Evolutionary conservation across 2,113 vertebrate genomes (phyloP), one percentile per base, ranked within the genome.

Genomic region (Melanerpes aurifrons): DNA sequence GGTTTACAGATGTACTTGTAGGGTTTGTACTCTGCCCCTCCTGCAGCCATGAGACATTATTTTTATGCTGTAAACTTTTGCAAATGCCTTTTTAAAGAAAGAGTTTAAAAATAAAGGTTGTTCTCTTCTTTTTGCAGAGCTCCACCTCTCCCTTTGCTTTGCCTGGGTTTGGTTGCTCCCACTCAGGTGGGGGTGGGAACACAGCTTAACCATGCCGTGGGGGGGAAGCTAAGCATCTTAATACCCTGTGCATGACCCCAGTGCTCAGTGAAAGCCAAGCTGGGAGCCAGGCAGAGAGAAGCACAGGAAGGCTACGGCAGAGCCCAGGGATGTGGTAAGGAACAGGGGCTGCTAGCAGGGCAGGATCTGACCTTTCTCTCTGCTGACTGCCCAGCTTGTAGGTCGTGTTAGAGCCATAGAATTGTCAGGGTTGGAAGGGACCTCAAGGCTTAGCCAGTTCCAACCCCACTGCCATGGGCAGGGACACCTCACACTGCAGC

Each of bases 1-100:
- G 97, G 97, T 98, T 97, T 98, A 98, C 97, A 96, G 94, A 79
- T 92, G 57, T 95, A 97, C 96, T 94, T 96, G 92, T 98, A 98
- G 95, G 86, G 94, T 92, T 97, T 96, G 94, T 96, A 58, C 89
- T 97, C 96, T 96, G 92, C 95, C 96, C 93, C 96, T 95, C 97
- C 95, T 98, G 97, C 97, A 97, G 90, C 91, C 86, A 89, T 47
- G 93, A 97, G 92, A 94, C 97, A 94, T 43, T 97, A 96, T 98
- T 98, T 98, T 96, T 98, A 97, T 92, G 95, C 93, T 71, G 87
- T 97, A 96, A 94, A 96, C 94, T 95, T 96, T 97, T 97, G 95
- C 93, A 93, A 97, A 96, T 93, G 83, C 4, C 0, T 97, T 97
- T 97, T 96, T 95, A 96, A 97, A 93, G 93, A 89, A 95, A 97